These are phyloP conservation scores for Drosophila gaucha DNA, from an alignment of 2,888 invertebrate genomes.

Conservation along the genomic window DNA sequence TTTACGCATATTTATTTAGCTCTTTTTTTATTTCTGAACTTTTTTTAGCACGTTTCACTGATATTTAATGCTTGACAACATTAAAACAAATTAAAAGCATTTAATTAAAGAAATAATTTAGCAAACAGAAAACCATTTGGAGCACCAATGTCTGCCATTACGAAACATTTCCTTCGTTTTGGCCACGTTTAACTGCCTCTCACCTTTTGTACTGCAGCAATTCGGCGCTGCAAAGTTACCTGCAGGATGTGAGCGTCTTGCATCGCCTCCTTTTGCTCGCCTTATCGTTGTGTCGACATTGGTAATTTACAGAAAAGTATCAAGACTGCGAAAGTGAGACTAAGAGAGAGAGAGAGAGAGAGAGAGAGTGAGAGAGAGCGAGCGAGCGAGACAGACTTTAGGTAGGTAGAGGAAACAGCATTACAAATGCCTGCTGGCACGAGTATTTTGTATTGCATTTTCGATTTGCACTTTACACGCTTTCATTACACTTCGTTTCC, in stretches of 20 bases:
- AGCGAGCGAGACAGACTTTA: not conserved
- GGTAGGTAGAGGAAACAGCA: slow-evolving; percentile 27
- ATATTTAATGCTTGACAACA: slow-evolving; percentile 50
- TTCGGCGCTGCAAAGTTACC: slow-evolving; percentile 38
- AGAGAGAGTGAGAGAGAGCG: not conserved
- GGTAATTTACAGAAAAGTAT: slow-evolving; percentile 63
- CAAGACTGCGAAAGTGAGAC: not conserved
- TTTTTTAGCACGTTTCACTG: slow-evolving; percentile 27
- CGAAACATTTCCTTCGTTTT: slow-evolving; percentile 49
- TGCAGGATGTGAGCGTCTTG: slow-evolving; percentile 60
- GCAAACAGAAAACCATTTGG: slow-evolving; percentile 48
- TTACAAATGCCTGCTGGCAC: slow-evolving; percentile 54
- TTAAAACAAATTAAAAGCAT: slow-evolving; percentile 72
- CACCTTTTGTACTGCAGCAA: slow-evolving; percentile 35
- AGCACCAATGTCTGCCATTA: slow-evolving; percentile 35
- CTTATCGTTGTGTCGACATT: slow-evolving; percentile 70
- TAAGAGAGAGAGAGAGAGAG: not conserved
- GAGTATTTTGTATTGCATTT: slow-evolving; percentile 72
- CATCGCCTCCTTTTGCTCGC: slow-evolving; percentile 34
- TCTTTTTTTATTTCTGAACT: not conserved
- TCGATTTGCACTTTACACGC: slow-evolving; percentile 78
- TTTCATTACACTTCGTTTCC: slow-evolving; percentile 79
- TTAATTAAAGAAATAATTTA: slow-evolving; percentile 76
- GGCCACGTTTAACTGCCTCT: slow-evolving; percentile 27
- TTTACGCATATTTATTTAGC: no score